Percentiles rank a stretch among this genome's conserved stretches.
phyloP scores from a whole-genome alignment of 2,797 vertebrate genomes.

The Myioborus miniatus region DNA sequence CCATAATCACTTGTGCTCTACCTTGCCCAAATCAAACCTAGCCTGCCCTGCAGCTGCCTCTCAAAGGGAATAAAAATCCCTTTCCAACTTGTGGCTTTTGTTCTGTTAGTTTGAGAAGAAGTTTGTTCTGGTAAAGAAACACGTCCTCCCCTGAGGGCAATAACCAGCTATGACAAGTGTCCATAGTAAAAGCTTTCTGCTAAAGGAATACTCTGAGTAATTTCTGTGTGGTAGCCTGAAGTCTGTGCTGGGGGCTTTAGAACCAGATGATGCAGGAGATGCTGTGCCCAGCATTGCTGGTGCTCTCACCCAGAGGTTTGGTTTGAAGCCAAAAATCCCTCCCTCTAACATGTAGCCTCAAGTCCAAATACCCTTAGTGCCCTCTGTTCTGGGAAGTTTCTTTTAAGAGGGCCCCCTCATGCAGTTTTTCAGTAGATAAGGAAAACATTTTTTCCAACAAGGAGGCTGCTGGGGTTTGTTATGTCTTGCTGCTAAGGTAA shows the following conservation, averaged over 20 bases:
- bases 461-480: not conserved
- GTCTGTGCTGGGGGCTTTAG: not conserved
- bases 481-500: not conserved
- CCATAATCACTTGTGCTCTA: not conserved
- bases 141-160: not conserved
- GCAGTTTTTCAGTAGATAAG: not conserved
- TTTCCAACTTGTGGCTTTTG: not conserved
- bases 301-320: not conserved
- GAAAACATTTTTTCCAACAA: not conserved
- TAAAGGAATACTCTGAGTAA: constrained; percentile 16
- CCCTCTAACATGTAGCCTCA: not conserved
- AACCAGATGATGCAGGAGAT: not conserved
- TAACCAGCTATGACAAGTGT: constrained; percentile 22
- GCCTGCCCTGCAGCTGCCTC: not conserved
- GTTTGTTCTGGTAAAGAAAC: constrained; percentile 11
- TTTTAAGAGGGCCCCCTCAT: not conserved
- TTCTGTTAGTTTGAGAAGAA: not conserved
- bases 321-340: not conserved
- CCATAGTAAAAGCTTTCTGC: constrained; percentile 48
- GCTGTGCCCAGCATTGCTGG: not conserved
- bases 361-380: not conserved
- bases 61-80: not conserved
- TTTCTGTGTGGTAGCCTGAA: constrained; percentile 3
- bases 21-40: not conserved
- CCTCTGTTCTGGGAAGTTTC: not conserved